phyloP scores from a whole-genome alignment of 2,888 invertebrate genomes.

The Fabriciana adippe region DNA sequence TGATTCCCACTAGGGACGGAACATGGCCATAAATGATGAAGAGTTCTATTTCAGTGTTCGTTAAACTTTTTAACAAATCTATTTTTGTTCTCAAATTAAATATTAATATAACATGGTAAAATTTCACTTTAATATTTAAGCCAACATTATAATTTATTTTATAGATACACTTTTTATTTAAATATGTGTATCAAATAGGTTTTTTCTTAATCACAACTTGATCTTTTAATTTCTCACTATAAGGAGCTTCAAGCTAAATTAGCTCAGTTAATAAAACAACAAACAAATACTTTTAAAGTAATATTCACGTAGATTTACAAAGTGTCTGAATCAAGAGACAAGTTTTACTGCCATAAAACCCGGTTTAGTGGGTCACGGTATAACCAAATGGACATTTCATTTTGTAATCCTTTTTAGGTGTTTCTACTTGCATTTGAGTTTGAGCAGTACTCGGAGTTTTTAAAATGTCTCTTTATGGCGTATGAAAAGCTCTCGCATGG shows the following conservation, averaged over 20 bases:
- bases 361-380: conserved; percentile 8
- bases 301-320: background rate
- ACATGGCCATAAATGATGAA: conserved; percentile 33
- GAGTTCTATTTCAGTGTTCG: conserved; percentile 32
- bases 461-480: conserved; percentile 40
- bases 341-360: conserved; percentile 8
- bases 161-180: too few relatives aligned
- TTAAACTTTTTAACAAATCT: conserved; percentile 34
- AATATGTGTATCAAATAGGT: too few relatives aligned
- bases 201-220: too few relatives aligned
- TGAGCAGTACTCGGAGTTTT: conserved; percentile 12
- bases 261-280: too few relatives aligned
- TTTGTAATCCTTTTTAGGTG: conserved; percentile 14
- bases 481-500: conserved; percentile 48
- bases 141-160: too few relatives aligned
- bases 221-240: too few relatives aligned
- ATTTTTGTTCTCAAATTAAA: conserved; percentile 6
- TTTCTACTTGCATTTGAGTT: conserved; percentile 11
- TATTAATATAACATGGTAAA: background rate
- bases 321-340: background rate
- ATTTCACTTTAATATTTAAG: background rate
- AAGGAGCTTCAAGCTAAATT: too few relatives aligned
- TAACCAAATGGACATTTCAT: conserved; percentile 9
- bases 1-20: conserved; percentile 55
- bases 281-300: background rate